Conservation (phyloP, 92 coral and sea anemone species). For the Palythoa grandiflora region DNA sequence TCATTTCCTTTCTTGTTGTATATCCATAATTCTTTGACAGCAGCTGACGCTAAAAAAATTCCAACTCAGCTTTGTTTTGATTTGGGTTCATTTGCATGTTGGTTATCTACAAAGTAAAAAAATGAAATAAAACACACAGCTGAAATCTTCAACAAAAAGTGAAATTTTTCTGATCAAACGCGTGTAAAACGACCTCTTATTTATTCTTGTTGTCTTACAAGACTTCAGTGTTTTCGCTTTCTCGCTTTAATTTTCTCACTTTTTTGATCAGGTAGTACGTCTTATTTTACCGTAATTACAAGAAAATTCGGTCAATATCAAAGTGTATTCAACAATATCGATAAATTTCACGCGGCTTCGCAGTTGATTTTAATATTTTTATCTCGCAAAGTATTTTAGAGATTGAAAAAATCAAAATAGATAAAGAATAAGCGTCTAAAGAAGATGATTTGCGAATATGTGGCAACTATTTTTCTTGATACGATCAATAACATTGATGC, state of each 20-base stretch:
- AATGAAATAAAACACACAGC: neutral
- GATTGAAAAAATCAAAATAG: slow-evolving; percentile 30
- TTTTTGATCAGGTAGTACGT: neutral
- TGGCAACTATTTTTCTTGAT: slow-evolving; percentile 25
- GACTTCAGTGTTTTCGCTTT: slow-evolving; percentile 20
- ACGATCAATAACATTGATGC: slow-evolving; percentile 35
- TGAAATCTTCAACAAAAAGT: slow-evolving; percentile 17
- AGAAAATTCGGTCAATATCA: slow-evolving; percentile 35
- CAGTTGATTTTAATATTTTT: slow-evolving; percentile 7
- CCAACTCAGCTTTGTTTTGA: slow-evolving; percentile 35
- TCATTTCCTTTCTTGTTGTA: slow-evolving; percentile 15
- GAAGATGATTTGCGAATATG: slow-evolving; percentile 35
- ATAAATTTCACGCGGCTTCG: slow-evolving; percentile 31
- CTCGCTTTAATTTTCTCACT: neutral
- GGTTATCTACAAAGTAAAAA: neutral
- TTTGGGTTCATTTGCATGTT: slow-evolving; percentile 40
- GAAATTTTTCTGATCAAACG: slow-evolving; percentile 4
- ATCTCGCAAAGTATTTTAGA: slow-evolving; percentile 14
- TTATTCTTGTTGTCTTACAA: neutral
- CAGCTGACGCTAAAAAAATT: slow-evolving; percentile 38
- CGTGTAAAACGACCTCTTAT: neutral
- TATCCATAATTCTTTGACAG: slow-evolving; percentile 39
- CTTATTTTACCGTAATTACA: slow-evolving; percentile 19
- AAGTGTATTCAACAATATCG: slow-evolving; percentile 6
- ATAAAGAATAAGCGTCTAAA: slow-evolving; percentile 39